Evolutionary conservation across 2,113 vertebrate genomes (phyloP).

Genomic region (Triplophysa dalaica): DNA sequence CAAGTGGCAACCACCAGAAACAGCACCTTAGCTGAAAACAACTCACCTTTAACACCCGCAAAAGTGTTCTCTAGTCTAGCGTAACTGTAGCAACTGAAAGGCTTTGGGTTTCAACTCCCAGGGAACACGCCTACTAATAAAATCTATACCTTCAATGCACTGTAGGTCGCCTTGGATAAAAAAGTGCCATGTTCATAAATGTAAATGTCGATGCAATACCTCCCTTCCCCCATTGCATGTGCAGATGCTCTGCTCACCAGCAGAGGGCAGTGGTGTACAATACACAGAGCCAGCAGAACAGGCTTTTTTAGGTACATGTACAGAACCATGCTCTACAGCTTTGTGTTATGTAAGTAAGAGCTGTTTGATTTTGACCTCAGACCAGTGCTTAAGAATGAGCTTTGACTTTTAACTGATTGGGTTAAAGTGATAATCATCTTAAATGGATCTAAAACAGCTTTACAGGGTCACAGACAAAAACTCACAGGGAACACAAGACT

Average conservation of each 20-base stretch:
- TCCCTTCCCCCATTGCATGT: constrained; percentile 31
- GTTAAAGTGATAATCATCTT: constrained; percentile 69
- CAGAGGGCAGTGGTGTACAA: constrained; percentile 74
- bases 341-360: background rate
- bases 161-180: too few relatives aligned
- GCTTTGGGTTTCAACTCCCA: too few relatives aligned
- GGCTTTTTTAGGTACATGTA: background rate
- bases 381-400: constrained; percentile 30
- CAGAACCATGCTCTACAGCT: background rate
- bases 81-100: too few relatives aligned
- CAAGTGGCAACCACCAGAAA: constrained; percentile 64
- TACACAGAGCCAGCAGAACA: constrained; percentile 2
- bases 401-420: constrained; percentile 67
- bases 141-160: too few relatives aligned
- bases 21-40: background rate
- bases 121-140: too few relatives aligned
- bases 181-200: too few relatives aligned
- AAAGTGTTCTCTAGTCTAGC: too few relatives aligned
- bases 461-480: constrained; percentile 50
- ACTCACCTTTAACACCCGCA: background rate
- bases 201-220: too few relatives aligned
- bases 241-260: constrained; percentile 60
- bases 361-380: background rate
- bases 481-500: background rate
- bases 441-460: constrained; percentile 64